Evolutionary conservation across 1,140 invertebrate genomes (phyloP), one percentile per base, ranked within the genome.

Genomic region (Coboldia fuscipes): DNA sequence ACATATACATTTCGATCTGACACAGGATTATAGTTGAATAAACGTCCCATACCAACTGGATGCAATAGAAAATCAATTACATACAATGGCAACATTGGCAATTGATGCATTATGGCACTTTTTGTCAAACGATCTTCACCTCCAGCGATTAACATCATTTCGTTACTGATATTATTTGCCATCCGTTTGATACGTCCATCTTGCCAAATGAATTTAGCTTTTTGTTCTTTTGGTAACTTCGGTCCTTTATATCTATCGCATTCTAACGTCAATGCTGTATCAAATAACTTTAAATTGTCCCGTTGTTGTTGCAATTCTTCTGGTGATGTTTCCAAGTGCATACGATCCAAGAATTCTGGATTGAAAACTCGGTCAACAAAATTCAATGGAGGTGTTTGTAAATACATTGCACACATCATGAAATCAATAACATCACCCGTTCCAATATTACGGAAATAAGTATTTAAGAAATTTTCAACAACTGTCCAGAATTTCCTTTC

Each of bases 181-280:
- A 67, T 53, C 44, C 62, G 52, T 37, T 52, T 55, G 26, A 74
- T 54, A 47, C 68, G 54, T 16, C 47, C 48, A 44, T 77, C 71
- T 33, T 58, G 52, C 42, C 43, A 44, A 24, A 65, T 39, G 24
- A 54, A 51, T 44, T 61, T 58, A 8, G 56, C 47, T 35, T 45
- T 52, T 33, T 57, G 57, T 39, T 69, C 62, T 35, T 54, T 56
- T 9, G 67, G 63, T 12, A 75, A 40, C 24, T 71, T 41, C n/a
- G 69, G 70, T 21, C 69, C 66, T 17, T 45, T 45, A 45, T 71
- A 73, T 18, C 56, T 47, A 26, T 58, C 41, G 45, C 66, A 72
- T 42, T 78, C 72, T 20, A 77, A 44, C 18, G 63, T 64, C 58
- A 78, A 61, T 4, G 67, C 61, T 27, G 61, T 62, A 41, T 78